A percentile compares a stretch with the other conserved stretches of the same genome.
Conservation (phyloP, 2,888 invertebrate genomes). For the Xestobium rufovillosum region DNA sequence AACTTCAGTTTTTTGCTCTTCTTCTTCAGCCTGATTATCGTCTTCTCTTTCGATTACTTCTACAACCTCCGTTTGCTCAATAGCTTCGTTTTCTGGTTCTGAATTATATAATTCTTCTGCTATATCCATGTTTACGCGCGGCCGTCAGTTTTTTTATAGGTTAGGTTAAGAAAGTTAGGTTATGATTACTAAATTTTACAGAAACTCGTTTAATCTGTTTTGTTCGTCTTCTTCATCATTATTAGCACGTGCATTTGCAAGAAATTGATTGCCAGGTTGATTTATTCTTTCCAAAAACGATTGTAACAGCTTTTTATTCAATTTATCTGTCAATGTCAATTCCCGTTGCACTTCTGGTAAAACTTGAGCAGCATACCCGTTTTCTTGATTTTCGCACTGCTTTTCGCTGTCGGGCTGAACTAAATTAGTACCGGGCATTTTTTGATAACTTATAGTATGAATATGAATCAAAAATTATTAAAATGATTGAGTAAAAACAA, state of each 20-base stretch:
- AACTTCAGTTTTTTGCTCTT: constrained; percentile 42
- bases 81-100: constrained; percentile 14
- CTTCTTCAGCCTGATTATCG: constrained; percentile 36
- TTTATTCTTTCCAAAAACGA: constrained; percentile 57
- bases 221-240: constrained; percentile 16
- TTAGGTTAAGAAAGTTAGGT: constrained; percentile 16
- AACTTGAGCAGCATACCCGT: no score
- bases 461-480: no score
- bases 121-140: constrained; percentile 25
- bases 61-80: no score
- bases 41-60: constrained; percentile 19
- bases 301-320: constrained; percentile 58
- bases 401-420: no score
- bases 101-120: constrained; percentile 21
- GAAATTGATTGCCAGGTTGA: constrained; percentile 13
- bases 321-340: constrained; percentile 55
- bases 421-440: constrained; percentile 3
- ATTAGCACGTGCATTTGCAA: constrained; percentile 1
- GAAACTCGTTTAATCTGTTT: no score
- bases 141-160: no score
- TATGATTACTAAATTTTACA: constrained; percentile 17
- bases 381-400: no score
- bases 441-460: not conserved
- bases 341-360: no score
- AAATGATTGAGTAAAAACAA: no score